These are phyloP conservation scores for Stegostoma tigrinum DNA, from an alignment of 2,113 vertebrate genomes.

Conservation along the genomic window DNA sequence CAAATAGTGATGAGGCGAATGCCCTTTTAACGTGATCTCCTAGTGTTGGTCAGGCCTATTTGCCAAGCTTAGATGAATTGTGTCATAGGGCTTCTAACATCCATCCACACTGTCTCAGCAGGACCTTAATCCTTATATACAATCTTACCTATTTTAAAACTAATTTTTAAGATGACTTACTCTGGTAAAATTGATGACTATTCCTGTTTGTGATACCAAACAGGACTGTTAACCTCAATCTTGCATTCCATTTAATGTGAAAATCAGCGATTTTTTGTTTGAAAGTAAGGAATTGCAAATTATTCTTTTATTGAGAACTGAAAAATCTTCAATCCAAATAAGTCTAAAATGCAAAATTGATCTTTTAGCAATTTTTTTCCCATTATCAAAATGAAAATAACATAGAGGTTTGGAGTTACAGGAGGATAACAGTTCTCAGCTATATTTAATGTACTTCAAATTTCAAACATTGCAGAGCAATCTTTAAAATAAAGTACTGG, in stretches of 20 bases:
- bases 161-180: not conserved
- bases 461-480: not conserved
- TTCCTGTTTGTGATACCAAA: not conserved
- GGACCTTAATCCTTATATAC: not conserved
- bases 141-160: not conserved
- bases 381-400: not conserved
- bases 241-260: not conserved
- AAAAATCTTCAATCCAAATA: not conserved
- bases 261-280: not conserved
- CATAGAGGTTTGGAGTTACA: not conserved
- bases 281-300: not conserved
- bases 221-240: not conserved
- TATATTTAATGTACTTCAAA: not conserved
- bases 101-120: not conserved
- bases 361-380: not conserved
- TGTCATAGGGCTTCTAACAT: not conserved
- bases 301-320: not conserved
- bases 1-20: not conserved
- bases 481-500: not conserved
- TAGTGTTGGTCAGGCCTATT: not conserved
- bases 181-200: not conserved
- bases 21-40: not conserved
- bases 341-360: not conserved
- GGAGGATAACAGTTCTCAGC: not conserved
- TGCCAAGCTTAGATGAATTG: not conserved